Conservation (phyloP, 2,888 invertebrate genomes). For the Sialis fuliginosa region DNA sequence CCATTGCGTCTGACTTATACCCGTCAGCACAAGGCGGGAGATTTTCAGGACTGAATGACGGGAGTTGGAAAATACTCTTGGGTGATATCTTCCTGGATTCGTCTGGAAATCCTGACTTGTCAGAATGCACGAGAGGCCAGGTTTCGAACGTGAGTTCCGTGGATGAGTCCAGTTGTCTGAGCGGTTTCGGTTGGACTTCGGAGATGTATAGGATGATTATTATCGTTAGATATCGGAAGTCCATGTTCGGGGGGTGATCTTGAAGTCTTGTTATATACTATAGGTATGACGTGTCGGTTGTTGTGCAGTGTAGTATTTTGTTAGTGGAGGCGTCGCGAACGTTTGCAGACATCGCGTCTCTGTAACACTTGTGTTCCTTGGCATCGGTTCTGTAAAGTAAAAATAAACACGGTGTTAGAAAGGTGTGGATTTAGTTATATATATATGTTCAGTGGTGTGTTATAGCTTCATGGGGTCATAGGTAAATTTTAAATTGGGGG, state of each 20-base stretch:
- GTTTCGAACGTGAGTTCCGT: constrained; percentile 3
- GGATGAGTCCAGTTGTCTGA: not conserved
- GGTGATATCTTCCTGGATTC: constrained; percentile 3
- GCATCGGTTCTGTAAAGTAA: no score
- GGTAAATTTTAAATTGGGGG: no score
- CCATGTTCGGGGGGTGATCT: not conserved
- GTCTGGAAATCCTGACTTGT: not conserved
- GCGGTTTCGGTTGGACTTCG: not conserved
- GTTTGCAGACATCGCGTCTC: no score
- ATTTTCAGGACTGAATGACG: constrained; percentile 1
- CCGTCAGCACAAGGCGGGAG: constrained; percentile 6
- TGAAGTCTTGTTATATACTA: not conserved
- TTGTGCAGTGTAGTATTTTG: no score
- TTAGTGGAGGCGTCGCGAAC: no score
- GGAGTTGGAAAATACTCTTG: constrained; percentile 4
- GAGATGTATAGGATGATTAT: not conserved
- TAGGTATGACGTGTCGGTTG: no score
- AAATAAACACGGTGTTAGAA: no score
- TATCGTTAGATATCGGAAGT: not conserved
- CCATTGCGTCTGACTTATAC: constrained; percentile 5
- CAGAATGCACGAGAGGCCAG: constrained; percentile 2
- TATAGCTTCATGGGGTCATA: no score
- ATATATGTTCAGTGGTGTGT: no score
- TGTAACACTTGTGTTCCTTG: no score
- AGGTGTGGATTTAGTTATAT: no score